phyloP scores from a whole-genome alignment of 2,797 vertebrate genomes.

The Threskiornis aethiopicus region DNA sequence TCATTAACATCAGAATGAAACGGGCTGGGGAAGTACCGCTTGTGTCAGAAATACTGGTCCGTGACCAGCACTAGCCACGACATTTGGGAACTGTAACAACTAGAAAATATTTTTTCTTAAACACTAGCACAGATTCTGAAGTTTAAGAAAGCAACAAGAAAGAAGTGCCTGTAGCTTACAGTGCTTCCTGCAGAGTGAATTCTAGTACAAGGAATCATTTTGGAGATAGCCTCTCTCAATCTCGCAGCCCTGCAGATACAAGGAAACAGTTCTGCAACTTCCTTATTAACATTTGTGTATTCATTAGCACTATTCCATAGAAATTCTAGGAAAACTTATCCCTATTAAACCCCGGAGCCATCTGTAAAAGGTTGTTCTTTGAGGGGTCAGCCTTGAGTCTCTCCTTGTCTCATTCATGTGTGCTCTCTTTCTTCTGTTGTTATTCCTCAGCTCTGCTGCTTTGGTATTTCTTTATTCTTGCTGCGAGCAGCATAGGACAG shows the following conservation, averaged over 20 bases:
- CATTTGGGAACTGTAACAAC: background rate
- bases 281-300: background rate
- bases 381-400: background rate
- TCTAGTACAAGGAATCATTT: background rate
- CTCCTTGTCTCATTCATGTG: rapidly evolving
- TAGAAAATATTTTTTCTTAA: background rate
- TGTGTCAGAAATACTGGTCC: background rate
- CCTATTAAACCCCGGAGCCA: background rate
- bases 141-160: background rate
- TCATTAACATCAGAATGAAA: background rate
- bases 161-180: background rate
- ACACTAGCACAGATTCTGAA: background rate
- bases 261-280: background rate
- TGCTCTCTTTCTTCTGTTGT: background rate
- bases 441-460: rapidly evolving
- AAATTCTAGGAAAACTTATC: background rate
- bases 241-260: background rate
- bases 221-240: background rate
- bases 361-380: background rate
- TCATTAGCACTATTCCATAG: background rate
- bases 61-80: background rate
- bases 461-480: background rate
- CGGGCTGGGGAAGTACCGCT: rapidly evolving
- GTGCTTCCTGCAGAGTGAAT: background rate
- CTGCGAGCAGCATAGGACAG: background rate